A percentile compares a stretch with the other conserved stretches of the same genome.
These are phyloP conservation scores for Diprion similis DNA, from an alignment of 1,140 invertebrate genomes.

Conservation along the genomic window DNA sequence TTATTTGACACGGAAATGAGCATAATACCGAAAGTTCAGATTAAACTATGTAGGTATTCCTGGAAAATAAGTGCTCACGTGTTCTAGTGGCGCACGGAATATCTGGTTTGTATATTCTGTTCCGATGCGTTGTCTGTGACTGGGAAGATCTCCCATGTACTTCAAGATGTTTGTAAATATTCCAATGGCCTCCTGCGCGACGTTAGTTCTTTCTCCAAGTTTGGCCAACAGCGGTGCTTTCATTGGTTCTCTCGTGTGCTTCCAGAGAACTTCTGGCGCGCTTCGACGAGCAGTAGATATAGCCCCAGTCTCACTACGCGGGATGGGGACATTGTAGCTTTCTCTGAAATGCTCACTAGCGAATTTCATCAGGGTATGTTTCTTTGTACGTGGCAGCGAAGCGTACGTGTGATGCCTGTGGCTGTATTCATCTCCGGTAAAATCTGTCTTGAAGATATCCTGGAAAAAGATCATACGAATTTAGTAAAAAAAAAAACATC, in stretches of 20 bases:
- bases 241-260: conserved; percentile 83
- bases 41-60: too few relatives aligned
- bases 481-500: too few relatives aligned
- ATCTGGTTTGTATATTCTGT: conserved; percentile 89
- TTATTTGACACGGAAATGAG: conserved; percentile 6
- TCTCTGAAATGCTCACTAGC: conserved; percentile 82
- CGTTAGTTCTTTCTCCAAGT: conserved; percentile 76
- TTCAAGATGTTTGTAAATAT: conserved; percentile 86
- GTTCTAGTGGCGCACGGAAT: conserved; percentile 80
- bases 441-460: conserved; percentile 67
- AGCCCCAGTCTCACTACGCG: conserved; percentile 34
- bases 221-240: conserved; percentile 87
- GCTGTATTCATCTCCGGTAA: conserved; percentile 53
- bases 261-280: conserved; percentile 76
- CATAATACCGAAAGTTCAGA: too few relatives aligned
- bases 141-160: conserved; percentile 95
- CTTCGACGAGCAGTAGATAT: conserved; percentile 68
- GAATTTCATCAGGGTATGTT: conserved; percentile 84
- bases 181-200: conserved; percentile 76
- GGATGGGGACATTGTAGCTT: conserved; percentile 35
- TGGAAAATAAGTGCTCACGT: conserved; percentile 62
- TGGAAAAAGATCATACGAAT: conserved; percentile 42
- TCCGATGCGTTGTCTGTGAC: conserved; percentile 71
- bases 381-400: conserved; percentile 69
- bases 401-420: conserved; percentile 58